Evolutionary conservation across 2,888 invertebrate genomes (phyloP).

Genomic region (Drosophila prostipennis): DNA sequence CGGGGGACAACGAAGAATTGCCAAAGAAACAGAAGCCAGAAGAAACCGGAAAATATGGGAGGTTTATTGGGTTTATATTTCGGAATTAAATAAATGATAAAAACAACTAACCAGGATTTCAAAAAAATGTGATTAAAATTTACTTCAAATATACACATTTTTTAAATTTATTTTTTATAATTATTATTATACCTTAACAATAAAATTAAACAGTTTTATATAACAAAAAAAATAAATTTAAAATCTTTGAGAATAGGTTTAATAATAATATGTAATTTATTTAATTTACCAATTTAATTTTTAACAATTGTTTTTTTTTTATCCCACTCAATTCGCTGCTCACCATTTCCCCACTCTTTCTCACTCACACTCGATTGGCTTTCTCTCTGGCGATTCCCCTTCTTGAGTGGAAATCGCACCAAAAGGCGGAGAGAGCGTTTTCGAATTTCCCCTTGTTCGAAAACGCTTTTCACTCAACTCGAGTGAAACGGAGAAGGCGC

Average conservation of each 20-base stretch:
- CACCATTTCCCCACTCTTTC: background rate
- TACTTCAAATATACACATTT: too few relatives aligned
- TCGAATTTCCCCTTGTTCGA: constrained; percentile 42
- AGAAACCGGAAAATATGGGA: background rate
- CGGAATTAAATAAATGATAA: background rate
- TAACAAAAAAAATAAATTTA: too few relatives aligned
- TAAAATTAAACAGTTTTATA: too few relatives aligned
- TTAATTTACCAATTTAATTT: too few relatives aligned
- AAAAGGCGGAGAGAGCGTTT: constrained; percentile 4
- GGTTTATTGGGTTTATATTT: too few relatives aligned
- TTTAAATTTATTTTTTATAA: too few relatives aligned
- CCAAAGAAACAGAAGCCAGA: background rate
- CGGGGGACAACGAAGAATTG: background rate
- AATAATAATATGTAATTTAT: too few relatives aligned
- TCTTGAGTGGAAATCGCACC: constrained; percentile 42
- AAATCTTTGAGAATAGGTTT: too few relatives aligned
- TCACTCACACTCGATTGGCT: constrained; percentile 8
- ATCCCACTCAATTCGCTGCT: constrained; percentile 9
- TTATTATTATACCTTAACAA: too few relatives aligned
- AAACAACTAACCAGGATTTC: too few relatives aligned
- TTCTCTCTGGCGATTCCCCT: constrained; percentile 42
- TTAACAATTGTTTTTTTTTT: too few relatives aligned
- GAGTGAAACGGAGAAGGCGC: constrained; percentile 4
- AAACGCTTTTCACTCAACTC: constrained; percentile 20
- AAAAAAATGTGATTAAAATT: too few relatives aligned